phyloP scores from a whole-genome alignment of 2,888 invertebrate genomes.

The Rhaphigaster nebulosa region DNA sequence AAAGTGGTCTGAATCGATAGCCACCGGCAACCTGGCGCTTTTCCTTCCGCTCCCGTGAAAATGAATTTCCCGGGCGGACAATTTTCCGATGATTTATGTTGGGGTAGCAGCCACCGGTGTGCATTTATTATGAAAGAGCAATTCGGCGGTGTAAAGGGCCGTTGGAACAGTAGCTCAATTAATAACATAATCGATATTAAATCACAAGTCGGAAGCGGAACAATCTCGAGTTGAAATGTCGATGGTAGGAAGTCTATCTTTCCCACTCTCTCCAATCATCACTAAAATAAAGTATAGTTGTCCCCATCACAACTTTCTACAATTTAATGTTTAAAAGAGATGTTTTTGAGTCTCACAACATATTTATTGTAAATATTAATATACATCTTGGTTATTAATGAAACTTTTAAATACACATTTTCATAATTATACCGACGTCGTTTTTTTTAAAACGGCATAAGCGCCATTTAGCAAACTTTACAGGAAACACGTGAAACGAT shows the following conservation, averaged over 20 bases:
- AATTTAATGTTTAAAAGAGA: background rate
- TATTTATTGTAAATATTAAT: no score
- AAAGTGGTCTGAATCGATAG: constrained; percentile 10
- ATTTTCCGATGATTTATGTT: constrained; percentile 30
- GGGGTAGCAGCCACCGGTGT: background rate
- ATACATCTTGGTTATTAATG: no score
- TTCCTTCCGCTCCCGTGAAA: background rate
- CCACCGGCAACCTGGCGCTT: background rate
- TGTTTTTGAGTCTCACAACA: no score
- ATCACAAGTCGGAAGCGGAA: constrained; percentile 23
- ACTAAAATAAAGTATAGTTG: background rate
- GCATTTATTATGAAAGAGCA: constrained; percentile 21
- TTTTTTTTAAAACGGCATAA: no score
- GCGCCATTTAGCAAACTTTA: no score
- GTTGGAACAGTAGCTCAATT: background rate
- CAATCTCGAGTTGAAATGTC: background rate
- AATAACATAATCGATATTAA: constrained; percentile 16
- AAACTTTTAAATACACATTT: no score
- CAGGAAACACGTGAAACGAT: no score
- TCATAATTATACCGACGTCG: no score
- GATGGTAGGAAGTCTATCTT: background rate
- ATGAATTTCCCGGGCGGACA: constrained; percentile 22
- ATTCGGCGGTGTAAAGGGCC: background rate
- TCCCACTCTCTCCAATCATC: background rate
- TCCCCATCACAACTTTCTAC: background rate